These are phyloP conservation scores for Campoletis sonorensis DNA, from an alignment of 1,140 invertebrate species.

Conservation along the genomic window DNA sequence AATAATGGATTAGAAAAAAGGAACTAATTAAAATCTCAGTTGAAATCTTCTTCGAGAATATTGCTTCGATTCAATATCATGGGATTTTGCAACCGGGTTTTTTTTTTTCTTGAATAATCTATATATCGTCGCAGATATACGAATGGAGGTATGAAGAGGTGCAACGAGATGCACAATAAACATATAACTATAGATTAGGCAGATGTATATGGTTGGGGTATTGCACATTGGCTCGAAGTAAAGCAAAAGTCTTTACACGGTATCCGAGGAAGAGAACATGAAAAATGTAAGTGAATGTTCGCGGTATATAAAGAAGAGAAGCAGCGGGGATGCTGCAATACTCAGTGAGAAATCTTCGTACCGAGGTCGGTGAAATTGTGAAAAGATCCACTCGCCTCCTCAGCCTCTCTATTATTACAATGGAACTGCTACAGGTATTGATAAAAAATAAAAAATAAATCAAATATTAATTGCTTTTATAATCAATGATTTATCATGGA, in stretches of 20 bases:
- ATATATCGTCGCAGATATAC: no score
- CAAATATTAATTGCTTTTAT: background rate
- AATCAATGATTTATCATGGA: background rate
- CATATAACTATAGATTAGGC: background rate
- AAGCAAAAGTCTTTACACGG: conserved; percentile 25
- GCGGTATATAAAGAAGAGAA: conserved; percentile 65
- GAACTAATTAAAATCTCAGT: no score
- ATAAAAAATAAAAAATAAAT: background rate
- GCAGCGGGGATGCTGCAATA: conserved; percentile 56
- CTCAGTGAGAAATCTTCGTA: conserved; percentile 39
- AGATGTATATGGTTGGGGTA: background rate
- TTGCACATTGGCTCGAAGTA: conserved; percentile 42
- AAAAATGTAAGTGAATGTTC: conserved; percentile 67
- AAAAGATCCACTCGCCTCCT: conserved; percentile 7
- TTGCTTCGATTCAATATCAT: no score
- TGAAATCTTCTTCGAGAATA: no score
- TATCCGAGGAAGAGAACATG: conserved; percentile 39
- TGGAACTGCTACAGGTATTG: conserved; percentile 26
- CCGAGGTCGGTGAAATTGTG: conserved; percentile 49
- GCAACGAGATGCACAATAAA: background rate
- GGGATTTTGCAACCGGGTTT: no score
- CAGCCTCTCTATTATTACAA: conserved; percentile 23
- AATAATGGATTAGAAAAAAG: no score
- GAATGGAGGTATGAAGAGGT: background rate
- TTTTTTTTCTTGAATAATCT: no score